phyloP scores from a whole-genome alignment of 2,888 invertebrate genomes.

The Cosmia trapezina region DNA sequence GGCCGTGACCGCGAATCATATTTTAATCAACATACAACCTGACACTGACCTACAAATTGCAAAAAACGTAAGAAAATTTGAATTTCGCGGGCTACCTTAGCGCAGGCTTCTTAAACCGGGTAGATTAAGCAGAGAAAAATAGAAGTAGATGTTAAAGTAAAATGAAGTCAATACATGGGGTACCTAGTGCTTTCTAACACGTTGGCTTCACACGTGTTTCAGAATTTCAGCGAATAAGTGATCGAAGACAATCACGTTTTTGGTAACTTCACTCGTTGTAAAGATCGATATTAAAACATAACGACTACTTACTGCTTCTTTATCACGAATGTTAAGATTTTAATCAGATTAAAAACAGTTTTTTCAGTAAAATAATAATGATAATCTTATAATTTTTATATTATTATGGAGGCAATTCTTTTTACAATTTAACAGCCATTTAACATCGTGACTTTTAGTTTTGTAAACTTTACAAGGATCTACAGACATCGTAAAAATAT shows the following conservation, averaged over 20 bases:
- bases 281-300: constrained; percentile 26
- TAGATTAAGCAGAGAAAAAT: neutral
- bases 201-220: neutral
- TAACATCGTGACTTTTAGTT: neutral
- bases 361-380: constrained; percentile 3
- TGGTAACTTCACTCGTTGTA: neutral
- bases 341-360: constrained; percentile 27
- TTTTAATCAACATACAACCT: too few species aligned
- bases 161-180: neutral
- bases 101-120: neutral
- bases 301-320: constrained; percentile 26
- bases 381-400: constrained; percentile 4
- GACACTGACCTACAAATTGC: too few species aligned
- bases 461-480: too few species aligned
- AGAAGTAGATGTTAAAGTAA: neutral
- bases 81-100: too few species aligned
- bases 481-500: neutral
- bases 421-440: neutral
- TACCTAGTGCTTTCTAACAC: neutral
- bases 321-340: constrained; percentile 29
- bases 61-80: too few species aligned
- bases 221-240: neutral
- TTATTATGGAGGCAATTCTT: neutral
- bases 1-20: too few species aligned
- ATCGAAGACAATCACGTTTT: neutral